Percentiles rank a stretch among this genome's conserved stretches.
phyloP scores from a whole-genome alignment of 2,797 vertebrate genomes.

The Lithobates sylvaticus region DNA sequence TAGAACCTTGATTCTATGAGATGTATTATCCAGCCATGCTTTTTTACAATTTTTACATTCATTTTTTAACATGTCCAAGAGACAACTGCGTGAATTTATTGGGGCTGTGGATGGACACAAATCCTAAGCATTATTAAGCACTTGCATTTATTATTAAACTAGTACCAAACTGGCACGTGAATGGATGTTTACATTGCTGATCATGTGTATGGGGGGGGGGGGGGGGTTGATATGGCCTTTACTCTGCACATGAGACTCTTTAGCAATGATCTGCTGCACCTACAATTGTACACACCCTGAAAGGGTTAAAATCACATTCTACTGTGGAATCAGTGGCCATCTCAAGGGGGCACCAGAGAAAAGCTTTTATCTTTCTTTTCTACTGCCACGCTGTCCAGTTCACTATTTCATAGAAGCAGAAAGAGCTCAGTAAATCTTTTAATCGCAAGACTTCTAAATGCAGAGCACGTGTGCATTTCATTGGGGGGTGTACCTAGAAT shows the following conservation, averaged over 20 bases:
- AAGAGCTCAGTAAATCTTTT: not conserved
- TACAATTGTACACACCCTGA: not conserved
- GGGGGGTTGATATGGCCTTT: too few relatives aligned
- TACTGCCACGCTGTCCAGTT: not conserved
- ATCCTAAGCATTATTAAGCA: too few relatives aligned
- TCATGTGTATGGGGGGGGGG: too few relatives aligned
- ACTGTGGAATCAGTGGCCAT: not conserved
- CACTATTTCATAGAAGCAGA: not conserved
- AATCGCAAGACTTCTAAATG: not conserved
- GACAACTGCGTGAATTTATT: not conserved
- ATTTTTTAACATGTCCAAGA: not conserved
- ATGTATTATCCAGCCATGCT: not conserved
- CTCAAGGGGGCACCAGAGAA: not conserved
- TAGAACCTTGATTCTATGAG: not conserved
- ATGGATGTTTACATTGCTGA: not conserved
- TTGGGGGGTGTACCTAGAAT: too few relatives aligned
- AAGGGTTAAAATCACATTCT: not conserved
- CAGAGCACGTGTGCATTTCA: not conserved
- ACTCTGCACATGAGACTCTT: too few relatives aligned
- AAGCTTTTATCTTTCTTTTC: not conserved
- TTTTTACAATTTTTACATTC: not conserved
- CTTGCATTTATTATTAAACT: not conserved
- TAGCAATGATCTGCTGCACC: not conserved
- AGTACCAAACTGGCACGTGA: too few relatives aligned
- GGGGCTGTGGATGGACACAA: not conserved